phyloP scores from a whole-genome alignment of 2,888 invertebrate species.

The Dasysyrphus albostriatus region DNA sequence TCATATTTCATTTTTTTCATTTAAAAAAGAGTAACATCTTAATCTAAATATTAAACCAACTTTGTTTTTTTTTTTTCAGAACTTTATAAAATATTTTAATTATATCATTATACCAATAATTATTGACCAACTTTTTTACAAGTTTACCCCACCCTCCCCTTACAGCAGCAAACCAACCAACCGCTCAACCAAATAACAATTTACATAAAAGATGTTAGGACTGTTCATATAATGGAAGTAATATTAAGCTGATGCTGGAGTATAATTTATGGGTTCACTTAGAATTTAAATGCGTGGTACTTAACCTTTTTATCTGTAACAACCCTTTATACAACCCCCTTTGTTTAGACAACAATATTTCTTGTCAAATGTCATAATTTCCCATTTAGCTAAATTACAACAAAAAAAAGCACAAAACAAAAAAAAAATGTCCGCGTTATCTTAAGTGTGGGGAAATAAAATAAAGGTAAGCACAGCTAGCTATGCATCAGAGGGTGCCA shows the following conservation, averaged over 20 bases:
- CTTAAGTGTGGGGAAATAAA: neutral
- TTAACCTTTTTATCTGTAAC: slow-evolving; percentile 36
- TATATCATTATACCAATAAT: slow-evolving; percentile 27
- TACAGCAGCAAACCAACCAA: neutral
- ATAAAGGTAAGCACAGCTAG: neutral
- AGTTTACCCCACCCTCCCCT: too few species aligned
- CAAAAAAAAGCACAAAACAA: neutral
- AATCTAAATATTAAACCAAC: neutral
- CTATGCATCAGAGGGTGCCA: neutral
- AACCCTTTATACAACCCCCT: slow-evolving; percentile 35
- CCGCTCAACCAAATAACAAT: neutral
- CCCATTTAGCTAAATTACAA: neutral
- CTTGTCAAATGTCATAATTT: slow-evolving; percentile 44
- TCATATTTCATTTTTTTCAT: neutral
- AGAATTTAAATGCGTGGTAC: slow-evolving; percentile 31
- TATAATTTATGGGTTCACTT: slow-evolving; percentile 30
- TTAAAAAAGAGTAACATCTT: neutral
- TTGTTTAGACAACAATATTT: slow-evolving; percentile 36
- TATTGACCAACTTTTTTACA: slow-evolving; percentile 22
- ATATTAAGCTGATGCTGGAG: slow-evolving; percentile 1
- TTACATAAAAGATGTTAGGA: slow-evolving; percentile 8
- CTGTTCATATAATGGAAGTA: neutral
- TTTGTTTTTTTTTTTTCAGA: neutral
- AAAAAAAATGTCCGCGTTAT: neutral
- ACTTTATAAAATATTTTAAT: slow-evolving; percentile 12